These are phyloP conservation scores for Gasteruption jaculator DNA, from an alignment of 2,888 invertebrate species.

Conservation along the genomic window DNA sequence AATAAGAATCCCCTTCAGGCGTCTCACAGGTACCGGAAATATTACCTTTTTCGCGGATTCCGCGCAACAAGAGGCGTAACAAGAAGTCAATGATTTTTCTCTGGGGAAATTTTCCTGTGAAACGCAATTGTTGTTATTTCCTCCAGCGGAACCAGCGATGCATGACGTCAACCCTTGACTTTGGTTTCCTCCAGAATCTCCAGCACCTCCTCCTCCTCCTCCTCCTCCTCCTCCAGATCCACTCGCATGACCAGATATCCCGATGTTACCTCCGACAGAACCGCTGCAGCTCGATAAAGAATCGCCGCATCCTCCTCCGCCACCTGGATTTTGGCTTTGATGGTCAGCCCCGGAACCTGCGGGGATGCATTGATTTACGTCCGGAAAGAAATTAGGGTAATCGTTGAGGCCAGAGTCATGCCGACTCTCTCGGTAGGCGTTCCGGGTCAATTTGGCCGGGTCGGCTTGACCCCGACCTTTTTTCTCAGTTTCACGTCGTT, in stretches of 20 bases:
- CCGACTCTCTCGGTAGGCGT: no score
- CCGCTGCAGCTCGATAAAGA: slow-evolving; percentile 38
- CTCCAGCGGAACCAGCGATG: slow-evolving; percentile 33
- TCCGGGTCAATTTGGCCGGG: no score
- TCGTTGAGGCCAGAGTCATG: no score
- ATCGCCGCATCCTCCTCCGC: slow-evolving; percentile 38
- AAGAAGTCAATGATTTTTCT: slow-evolving; percentile 49
- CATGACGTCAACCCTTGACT: slow-evolving; percentile 34
- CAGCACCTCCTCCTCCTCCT: slow-evolving; percentile 20
- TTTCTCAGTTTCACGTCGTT: no score
- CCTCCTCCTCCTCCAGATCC: slow-evolving; percentile 27
- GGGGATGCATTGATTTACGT: no score
- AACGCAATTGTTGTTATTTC: slow-evolving; percentile 31
- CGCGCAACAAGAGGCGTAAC: slow-evolving; percentile 76
- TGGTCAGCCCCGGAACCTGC: no score
- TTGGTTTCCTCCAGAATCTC: slow-evolving; percentile 24
- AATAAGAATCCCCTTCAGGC: no score
- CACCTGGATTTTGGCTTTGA: no score
- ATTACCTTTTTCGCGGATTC: slow-evolving; percentile 78
- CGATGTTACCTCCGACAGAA: no score
- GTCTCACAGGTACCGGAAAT: no score
- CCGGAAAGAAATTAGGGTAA: no score
- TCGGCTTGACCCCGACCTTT: no score
- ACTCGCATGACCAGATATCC: slow-evolving; percentile 33
- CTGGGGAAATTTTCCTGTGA: slow-evolving; percentile 32